phyloP scores from a whole-genome alignment of 2,113 vertebrate genomes.

The Oostethus manadensis region DNA sequence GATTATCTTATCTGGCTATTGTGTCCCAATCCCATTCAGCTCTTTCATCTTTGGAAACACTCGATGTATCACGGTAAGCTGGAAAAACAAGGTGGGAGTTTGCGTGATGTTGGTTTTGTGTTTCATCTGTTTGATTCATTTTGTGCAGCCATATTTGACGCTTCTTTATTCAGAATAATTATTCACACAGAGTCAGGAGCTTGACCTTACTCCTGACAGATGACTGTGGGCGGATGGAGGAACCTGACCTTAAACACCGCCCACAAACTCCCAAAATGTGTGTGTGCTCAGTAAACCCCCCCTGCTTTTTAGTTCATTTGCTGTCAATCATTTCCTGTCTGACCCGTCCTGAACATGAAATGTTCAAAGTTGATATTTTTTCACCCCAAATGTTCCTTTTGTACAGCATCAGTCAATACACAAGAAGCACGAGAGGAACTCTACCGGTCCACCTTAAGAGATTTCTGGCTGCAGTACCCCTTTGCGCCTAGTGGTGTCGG shows the following conservation, averaged over 20 bases:
- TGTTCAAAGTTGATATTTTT: too few relatives aligned
- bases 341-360: not conserved
- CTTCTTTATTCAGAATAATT: too few relatives aligned
- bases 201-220: not conserved
- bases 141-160: not conserved
- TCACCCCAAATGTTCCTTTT: not conserved
- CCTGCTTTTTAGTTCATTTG: not conserved
- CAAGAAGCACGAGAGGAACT: not conserved
- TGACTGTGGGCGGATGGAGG: not conserved
- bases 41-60: conserved; percentile 38
- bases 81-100: conserved; percentile 12
- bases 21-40: conserved; percentile 51
- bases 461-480: conserved; percentile 32
- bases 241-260: conserved; percentile 4
- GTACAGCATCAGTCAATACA: too few relatives aligned
- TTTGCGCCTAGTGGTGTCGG: conserved; percentile 57
- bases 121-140: not conserved
- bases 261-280: too few relatives aligned
- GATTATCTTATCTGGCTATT: conserved; percentile 54
- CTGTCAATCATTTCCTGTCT: not conserved
- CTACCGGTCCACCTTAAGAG: conserved; percentile 66
- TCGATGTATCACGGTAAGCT: conserved; percentile 8
- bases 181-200: too few relatives aligned
- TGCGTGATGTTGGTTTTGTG: not conserved
- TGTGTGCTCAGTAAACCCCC: not conserved